These are phyloP conservation scores for Sanderia malayensis DNA, from an alignment of 30 jellyfish, hydroid and myxozoan species.

Conservation along the genomic window DNA sequence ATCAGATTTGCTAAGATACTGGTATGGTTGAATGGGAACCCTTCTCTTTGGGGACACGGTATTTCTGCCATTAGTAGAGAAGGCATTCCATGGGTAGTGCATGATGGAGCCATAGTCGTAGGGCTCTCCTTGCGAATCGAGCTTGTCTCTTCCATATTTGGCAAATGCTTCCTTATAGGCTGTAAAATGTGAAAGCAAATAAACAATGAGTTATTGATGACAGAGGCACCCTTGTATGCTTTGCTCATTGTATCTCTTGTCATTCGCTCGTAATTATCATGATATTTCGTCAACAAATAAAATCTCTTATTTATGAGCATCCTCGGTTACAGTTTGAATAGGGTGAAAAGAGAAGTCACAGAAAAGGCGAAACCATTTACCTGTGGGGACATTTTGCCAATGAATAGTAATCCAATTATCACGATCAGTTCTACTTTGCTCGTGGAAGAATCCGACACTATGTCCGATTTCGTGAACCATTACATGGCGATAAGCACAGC, in stretches of 20 bases:
- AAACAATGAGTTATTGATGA: no score
- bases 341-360: no score
- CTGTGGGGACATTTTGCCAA: slow-evolving; percentile 60
- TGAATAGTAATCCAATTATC: slow-evolving; percentile 40
- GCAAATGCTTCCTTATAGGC: slow-evolving; percentile 51
- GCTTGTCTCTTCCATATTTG: slow-evolving; percentile 60
- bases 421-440: slow-evolving; percentile 81
- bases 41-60: slow-evolving; percentile 42
- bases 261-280: no score
- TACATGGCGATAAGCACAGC: slow-evolving; percentile 76
- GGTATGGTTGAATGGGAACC: slow-evolving; percentile 57
- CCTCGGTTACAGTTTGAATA: not conserved
- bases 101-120: slow-evolving; percentile 78
- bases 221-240: no score
- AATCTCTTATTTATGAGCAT: no score
- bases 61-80: slow-evolving; percentile 54
- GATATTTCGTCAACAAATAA: no score
- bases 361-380: no score
- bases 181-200: no score
- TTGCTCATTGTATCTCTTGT: no score
- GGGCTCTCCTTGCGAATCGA: slow-evolving; percentile 59
- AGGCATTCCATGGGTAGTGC: slow-evolving; percentile 89
- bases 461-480: slow-evolving; percentile 85
- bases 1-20: slow-evolving; percentile 46
- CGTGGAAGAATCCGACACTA: slow-evolving; percentile 79